phyloP scores from a whole-genome alignment of 2,888 invertebrate species.

The Yponomeuta sedellus region DNA sequence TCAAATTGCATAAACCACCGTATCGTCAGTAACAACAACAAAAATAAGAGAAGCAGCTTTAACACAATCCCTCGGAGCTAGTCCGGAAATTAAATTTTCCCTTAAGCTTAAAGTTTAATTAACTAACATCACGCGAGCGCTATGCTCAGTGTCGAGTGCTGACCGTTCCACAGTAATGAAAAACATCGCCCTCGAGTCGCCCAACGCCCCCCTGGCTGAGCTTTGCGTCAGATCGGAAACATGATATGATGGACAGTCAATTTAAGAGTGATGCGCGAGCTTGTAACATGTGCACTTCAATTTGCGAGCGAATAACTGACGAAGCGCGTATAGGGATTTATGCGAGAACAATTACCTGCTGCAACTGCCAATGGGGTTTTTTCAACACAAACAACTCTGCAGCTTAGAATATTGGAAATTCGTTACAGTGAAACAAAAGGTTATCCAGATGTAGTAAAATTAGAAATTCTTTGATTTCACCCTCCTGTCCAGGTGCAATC shows the following conservation, averaged over 20 bases:
- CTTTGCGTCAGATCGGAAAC: conserved; percentile 30
- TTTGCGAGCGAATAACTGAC: conserved; percentile 22
- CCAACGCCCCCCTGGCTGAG: conserved; percentile 20
- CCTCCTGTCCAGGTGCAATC: not conserved
- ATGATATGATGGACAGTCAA: conserved; percentile 52
- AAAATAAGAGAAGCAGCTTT: conserved; percentile 41
- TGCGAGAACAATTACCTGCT: conserved; percentile 7
- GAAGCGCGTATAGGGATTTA: conserved; percentile 8
- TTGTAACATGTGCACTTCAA: conserved; percentile 37
- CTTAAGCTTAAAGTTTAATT: conserved; percentile 67
- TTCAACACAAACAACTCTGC: conserved; percentile 3
- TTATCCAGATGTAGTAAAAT: not conserved
- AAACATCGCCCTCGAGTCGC: conserved; percentile 18
- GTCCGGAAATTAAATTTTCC: conserved; percentile 68
- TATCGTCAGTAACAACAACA: not conserved
- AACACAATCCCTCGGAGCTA: conserved; percentile 42
- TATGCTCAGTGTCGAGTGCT: conserved; percentile 22
- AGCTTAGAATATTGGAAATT: not conserved
- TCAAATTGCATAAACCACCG: too few species aligned
- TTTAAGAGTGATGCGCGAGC: conserved; percentile 38
- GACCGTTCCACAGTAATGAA: conserved; percentile 15
- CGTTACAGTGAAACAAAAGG: not conserved
- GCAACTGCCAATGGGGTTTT: not conserved
- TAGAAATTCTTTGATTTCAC: not conserved
- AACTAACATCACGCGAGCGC: conserved; percentile 59